phyloP scores from a whole-genome alignment of 2,888 invertebrate genomes.

The Cryptus viduatorius region DNA sequence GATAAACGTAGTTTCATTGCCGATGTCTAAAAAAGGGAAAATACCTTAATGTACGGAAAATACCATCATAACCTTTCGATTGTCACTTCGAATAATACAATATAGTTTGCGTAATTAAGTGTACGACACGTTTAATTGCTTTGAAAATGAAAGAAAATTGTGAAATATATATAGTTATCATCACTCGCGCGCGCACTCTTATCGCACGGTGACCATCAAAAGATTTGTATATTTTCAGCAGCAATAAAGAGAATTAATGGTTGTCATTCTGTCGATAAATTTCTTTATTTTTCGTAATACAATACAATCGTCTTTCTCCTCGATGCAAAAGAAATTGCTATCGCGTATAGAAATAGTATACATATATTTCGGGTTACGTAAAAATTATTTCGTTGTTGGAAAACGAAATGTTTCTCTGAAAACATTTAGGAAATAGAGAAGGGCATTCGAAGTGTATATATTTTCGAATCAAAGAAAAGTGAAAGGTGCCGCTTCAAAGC shows the following conservation, averaged over 20 bases:
- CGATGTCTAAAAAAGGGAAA: neutral
- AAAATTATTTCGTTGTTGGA: too few relatives aligned
- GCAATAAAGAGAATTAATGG: conserved; percentile 74
- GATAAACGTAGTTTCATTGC: neutral
- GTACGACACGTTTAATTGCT: conserved; percentile 37
- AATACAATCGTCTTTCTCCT: neutral
- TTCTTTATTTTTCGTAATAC: neutral
- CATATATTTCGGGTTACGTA: neutral
- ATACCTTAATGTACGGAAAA: neutral
- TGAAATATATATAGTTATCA: conserved; percentile 42
- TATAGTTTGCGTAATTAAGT: conserved; percentile 10
- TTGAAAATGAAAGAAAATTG: conserved; percentile 19
- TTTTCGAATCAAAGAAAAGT: conserved; percentile 8
- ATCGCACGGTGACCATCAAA: conserved; percentile 62
- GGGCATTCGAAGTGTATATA: neutral
- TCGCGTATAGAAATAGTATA: neutral
- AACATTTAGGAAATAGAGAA: conserved; percentile 24
- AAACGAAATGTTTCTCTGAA: neutral
- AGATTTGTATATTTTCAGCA: conserved; percentile 78
- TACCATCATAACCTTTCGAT: neutral
- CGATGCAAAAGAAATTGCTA: neutral
- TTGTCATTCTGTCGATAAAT: conserved; percentile 35
- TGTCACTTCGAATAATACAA: neutral
- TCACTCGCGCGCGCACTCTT: conserved; percentile 47
- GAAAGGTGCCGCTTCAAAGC: conserved; percentile 9